A percentile compares a stretch with the other conserved stretches of the same genome.
These are phyloP conservation scores for Cynoglossus semilaevis DNA, from an alignment of 2,113 vertebrate species.

Conservation along the genomic window DNA sequence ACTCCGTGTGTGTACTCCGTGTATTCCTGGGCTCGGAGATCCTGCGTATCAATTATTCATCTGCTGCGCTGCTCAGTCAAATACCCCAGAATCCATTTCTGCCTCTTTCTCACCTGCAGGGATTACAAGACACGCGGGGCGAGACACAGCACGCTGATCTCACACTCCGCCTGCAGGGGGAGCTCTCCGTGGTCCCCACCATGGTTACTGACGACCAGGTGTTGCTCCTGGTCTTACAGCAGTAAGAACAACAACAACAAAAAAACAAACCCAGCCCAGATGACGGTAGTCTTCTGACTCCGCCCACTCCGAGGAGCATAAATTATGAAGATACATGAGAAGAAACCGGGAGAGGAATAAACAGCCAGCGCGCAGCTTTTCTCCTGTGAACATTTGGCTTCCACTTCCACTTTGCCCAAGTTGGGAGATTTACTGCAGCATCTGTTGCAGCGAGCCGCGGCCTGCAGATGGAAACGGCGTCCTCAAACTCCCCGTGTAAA, in stretches of 20 bases:
- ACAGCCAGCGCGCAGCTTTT: constrained; percentile 4
- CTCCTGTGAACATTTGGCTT: background rate
- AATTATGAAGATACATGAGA: constrained; percentile 23
- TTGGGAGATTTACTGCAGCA: constrained; percentile 1
- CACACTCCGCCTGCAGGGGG: constrained; percentile 42
- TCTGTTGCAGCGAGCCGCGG: background rate
- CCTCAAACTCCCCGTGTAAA: background rate
- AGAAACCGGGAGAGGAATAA: background rate
- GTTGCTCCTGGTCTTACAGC: constrained; percentile 19
- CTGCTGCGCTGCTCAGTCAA: constrained; percentile 61
- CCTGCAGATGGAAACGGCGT: constrained; percentile 1
- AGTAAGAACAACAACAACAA: constrained; percentile 8
- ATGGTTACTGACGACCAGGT: constrained; percentile 14
- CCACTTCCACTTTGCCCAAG: background rate
- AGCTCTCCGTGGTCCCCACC: constrained; percentile 20
- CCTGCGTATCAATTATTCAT: constrained; percentile 70
- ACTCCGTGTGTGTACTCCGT: constrained; percentile 44
- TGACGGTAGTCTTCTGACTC: constrained; percentile 1
- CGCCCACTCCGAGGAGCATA: constrained; percentile 9
- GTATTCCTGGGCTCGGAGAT: constrained; percentile 45
- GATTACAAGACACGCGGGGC: constrained; percentile 39
- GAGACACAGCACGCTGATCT: constrained; percentile 42
- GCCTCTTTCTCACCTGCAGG: constrained; percentile 57
- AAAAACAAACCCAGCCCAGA: background rate
- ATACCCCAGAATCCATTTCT: constrained; percentile 55